Evolutionary conservation across 2,888 invertebrate genomes (phyloP), one percentile per base, ranked within the genome.

Genomic region (Torymus aiolomorphi): DNA sequence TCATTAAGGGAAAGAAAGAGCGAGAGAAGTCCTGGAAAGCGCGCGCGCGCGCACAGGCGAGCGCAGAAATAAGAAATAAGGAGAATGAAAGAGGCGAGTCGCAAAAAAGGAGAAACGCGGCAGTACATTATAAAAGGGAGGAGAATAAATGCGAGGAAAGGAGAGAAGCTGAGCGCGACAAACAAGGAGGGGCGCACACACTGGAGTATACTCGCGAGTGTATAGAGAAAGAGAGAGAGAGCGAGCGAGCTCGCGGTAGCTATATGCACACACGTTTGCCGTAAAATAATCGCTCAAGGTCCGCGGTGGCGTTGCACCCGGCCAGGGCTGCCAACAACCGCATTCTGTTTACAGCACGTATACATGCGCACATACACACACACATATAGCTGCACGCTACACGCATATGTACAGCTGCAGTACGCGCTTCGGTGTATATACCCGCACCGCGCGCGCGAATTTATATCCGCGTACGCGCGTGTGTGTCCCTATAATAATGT

Each of bases 251-350:
- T 24, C 24, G 31, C 31, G 4, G 31, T 31, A 31, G 71, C 77
- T 24, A 42, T 57, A 52, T 59, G 63, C 24, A 59, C 57, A 70
- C 81, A 72, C 83, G 83, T 88, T 87, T 86, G 86, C 88, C 87
- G 89, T 89, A 89, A 90, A 89, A 90, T 89, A 89, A 90, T 89
- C 89, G 90, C 86, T 89, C 89, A 90, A 90, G 90, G 89, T 89
- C 89, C 87, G 86, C 84, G 85, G 87, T 89, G 90, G 89, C 89
- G 89, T 89, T 90, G 89, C 89, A 89, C 89, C 86, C 89, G 86
- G 83, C 84, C 88, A 89, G 87, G 87, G 85, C 85, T 88, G 87
- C 87, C 88, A 88, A 87, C 88, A 86, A 86, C 86, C 85, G 85
- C 85, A 86, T 51, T 78, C 86, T 88, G 87, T 89, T 88, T 88